A percentile compares a stretch with the other conserved stretches of the same genome.
Evolutionary conservation across 2,888 invertebrate species (phyloP).

Genomic region (Sicus ferrugineus): DNA sequence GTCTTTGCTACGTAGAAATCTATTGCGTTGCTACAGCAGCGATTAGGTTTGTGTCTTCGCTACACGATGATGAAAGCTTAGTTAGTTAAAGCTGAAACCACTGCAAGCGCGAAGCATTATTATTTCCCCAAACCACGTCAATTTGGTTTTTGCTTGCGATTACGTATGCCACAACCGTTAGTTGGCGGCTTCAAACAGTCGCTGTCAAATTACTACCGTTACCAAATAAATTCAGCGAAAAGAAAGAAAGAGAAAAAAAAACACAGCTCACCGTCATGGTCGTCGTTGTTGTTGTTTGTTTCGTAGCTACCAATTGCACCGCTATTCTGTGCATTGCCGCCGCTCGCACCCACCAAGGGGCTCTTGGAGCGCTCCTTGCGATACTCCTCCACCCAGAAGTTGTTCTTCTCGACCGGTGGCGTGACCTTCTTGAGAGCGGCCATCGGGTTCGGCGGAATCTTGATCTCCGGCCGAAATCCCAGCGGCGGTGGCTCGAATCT

Average conservation of each 20-base stretch:
- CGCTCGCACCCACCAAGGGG: conserved; percentile 58
- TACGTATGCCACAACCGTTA: conserved; percentile 1
- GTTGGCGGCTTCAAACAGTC: no score
- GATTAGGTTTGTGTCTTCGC: not conserved
- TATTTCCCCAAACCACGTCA: not conserved
- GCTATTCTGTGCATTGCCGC: conserved; percentile 39
- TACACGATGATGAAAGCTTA: not conserved
- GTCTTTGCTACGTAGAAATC: no score
- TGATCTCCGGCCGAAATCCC: conserved; percentile 76
- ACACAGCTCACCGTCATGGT: conserved; percentile 36
- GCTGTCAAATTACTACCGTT: no score
- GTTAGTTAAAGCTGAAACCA: conserved; percentile 14
- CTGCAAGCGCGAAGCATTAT: not conserved
- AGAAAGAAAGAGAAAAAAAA: no score
- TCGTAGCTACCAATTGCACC: conserved; percentile 34
- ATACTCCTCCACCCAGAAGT: conserved; percentile 69
- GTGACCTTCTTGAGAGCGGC: conserved; percentile 74
- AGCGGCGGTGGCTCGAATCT: conserved; percentile 65
- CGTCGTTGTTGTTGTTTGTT: conserved; percentile 35
- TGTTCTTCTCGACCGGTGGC: conserved; percentile 73
- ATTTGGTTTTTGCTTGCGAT: not conserved
- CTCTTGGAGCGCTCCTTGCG: conserved; percentile 65
- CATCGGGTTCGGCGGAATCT: conserved; percentile 78
- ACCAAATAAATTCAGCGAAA: no score
- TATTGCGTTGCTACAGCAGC: no score